These are phyloP conservation scores for Dynastes grantii DNA, from an alignment of 2,888 invertebrate genomes.

Conservation along the genomic window DNA sequence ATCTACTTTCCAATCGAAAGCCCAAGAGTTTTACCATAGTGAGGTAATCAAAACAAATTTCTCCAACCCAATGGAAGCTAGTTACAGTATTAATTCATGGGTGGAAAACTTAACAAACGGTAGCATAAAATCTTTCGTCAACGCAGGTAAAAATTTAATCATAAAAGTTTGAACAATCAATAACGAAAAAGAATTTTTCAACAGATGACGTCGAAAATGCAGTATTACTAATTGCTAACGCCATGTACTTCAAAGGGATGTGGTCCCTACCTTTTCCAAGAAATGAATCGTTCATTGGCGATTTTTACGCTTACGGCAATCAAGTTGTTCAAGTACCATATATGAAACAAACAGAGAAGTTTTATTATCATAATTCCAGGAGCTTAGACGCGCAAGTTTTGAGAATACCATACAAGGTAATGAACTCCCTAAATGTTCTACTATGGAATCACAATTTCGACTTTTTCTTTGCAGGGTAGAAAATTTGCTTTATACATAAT, in stretches of 20 bases:
- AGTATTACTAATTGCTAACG: constrained; percentile 81
- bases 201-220: constrained; percentile 76
- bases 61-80: constrained; percentile 72
- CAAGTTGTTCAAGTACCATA: constrained; percentile 72
- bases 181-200: constrained; percentile 54
- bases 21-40: constrained; percentile 78
- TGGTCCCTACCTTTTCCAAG: constrained; percentile 83
- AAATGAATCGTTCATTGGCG: constrained; percentile 74
- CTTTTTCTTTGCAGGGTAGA: constrained; percentile 74
- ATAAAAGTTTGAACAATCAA: not conserved
- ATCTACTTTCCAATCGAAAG: constrained; percentile 76
- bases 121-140: constrained; percentile 79
- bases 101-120: constrained; percentile 83
- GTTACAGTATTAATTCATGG: constrained; percentile 84
- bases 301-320: constrained; percentile 76
- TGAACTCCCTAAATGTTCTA: constrained; percentile 53
- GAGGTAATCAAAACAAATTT: constrained; percentile 80
- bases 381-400: constrained; percentile 81
- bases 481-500: constrained; percentile 84
- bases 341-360: constrained; percentile 81
- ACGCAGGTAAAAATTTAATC: constrained; percentile 71
- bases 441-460: not conserved
- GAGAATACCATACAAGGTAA: constrained; percentile 81
- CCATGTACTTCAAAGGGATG: constrained; percentile 86
- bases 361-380: constrained; percentile 77